A percentile compares a stretch with the other conserved stretches of the same genome.
Conservation (phyloP, 2,797 vertebrate genomes). For the Sebastes steindachneri region DNA sequence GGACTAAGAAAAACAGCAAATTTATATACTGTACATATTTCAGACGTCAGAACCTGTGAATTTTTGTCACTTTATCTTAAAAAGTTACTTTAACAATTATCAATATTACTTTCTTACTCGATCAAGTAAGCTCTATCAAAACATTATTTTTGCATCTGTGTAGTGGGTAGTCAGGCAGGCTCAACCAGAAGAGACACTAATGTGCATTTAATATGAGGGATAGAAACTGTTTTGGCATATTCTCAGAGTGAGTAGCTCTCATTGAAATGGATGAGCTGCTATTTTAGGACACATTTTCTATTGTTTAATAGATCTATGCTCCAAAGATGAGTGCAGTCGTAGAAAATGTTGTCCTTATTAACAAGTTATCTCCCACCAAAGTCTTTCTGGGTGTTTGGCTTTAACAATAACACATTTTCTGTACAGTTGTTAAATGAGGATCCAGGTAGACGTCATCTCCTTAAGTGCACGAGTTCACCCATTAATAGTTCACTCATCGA, state of each 20-base stretch:
- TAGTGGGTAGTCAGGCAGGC: background rate
- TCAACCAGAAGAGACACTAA: background rate
- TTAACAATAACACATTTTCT: background rate
- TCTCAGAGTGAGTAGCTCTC: background rate
- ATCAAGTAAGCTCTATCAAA: background rate
- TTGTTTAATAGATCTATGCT: background rate
- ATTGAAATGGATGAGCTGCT: background rate
- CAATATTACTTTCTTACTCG: background rate
- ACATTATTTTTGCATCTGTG: background rate
- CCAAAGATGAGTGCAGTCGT: background rate
- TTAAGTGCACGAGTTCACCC: slow-evolving; percentile 7
- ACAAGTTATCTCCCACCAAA: background rate
- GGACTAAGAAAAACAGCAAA: too few species aligned
- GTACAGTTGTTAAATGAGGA: background rate
- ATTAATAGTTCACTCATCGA: slow-evolving; percentile 35
- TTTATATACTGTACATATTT: too few species aligned
- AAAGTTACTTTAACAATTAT: background rate
- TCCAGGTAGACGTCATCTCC: slow-evolving; percentile 8
- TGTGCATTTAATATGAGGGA: background rate
- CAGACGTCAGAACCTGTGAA: background rate
- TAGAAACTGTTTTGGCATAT: background rate
- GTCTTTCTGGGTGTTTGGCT: background rate
- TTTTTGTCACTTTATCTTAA: background rate
- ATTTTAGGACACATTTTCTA: background rate
- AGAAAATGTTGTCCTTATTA: background rate